Base-by-base conservation (phyloP, 2,888 invertebrate species). In the Hipparchia sbordonii region DNA sequence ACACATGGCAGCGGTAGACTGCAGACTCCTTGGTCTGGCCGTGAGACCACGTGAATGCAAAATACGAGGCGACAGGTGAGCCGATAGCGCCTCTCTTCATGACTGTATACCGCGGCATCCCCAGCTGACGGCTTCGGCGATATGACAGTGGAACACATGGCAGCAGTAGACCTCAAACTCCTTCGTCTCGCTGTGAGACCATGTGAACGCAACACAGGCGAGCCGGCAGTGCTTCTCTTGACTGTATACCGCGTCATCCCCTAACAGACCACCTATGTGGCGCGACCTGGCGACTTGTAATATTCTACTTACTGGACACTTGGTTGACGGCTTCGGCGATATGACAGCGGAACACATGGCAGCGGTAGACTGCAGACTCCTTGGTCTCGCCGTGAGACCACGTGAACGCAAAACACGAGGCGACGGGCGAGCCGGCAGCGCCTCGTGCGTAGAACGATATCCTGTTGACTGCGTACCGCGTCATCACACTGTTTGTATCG, bases 371-470 rank as follows among this genome's bases (percentile, higher is more conserved):
- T 65, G 98, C 97, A 0, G 97, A 96, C 89, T 98, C 97, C 79
- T 96, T 95, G 52, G 97, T 97, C 82, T 98, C 98, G 0, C 98
- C 98, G 86, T 98, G 98, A 66, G 98, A 97, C 96, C 98, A 99
- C 0, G 99, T 99, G 91, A 99, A 99, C 8, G 99, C 99, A 93
- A 99, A 99, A 90, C 99, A 99, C n/a, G 97, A 96, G 0, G 97
- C 96, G 82, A 99, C 98, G 0, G 95, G 94, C 33, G 97, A 96
- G 65, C 96, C 97, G 10, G 96, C 95, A 52, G 96, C 95, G 7
- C 99, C 99, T 67, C 98, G 96, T 7, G 98, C 98, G 91, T 99
- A 99, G 94, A 99, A 98, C 76, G 98, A 95, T 78, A 99, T 99
- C 77, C 98, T 96, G 82, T 98, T 98, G 72, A 99, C 97, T 80